Percentiles rank a stretch among this genome's conserved stretches.
phyloP scores from a whole-genome alignment of 2,888 invertebrate genomes.

The Heliconius sara region DNA sequence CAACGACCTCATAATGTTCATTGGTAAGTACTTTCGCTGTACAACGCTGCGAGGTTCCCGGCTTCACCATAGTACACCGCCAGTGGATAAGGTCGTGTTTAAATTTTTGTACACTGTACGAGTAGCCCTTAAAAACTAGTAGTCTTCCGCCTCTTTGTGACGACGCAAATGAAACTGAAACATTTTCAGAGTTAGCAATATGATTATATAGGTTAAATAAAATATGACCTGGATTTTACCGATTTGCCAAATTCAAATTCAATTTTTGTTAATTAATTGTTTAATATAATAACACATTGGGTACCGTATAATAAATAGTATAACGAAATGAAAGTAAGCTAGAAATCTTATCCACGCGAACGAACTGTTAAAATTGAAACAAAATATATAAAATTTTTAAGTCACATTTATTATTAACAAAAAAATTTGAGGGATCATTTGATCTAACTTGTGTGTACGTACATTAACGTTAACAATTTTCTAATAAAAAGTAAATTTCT shows the following conservation, averaged over 20 bases:
- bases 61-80: constrained; percentile 66
- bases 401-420: neutral
- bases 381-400: neutral
- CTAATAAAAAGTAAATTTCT: neutral
- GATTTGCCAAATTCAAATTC: too few species aligned
- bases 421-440: neutral
- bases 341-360: too few species aligned
- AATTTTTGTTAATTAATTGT: too few species aligned
- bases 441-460: neutral
- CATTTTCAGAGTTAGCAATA: neutral
- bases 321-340: too few species aligned
- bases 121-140: constrained; percentile 62
- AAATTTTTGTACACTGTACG: constrained; percentile 57
- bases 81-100: constrained; percentile 57
- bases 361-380: neutral
- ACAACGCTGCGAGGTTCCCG: constrained; percentile 61
- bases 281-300: too few species aligned
- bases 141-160: constrained; percentile 68
- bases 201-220: neutral
- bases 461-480: neutral
- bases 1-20: constrained; percentile 54
- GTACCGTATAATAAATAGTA: too few species aligned
- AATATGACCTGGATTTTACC: neutral
- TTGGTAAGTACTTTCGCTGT: constrained; percentile 63
- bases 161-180: constrained; percentile 65